phyloP scores from a whole-genome alignment of 2,113 vertebrate species.

The Otus sunia region DNA sequence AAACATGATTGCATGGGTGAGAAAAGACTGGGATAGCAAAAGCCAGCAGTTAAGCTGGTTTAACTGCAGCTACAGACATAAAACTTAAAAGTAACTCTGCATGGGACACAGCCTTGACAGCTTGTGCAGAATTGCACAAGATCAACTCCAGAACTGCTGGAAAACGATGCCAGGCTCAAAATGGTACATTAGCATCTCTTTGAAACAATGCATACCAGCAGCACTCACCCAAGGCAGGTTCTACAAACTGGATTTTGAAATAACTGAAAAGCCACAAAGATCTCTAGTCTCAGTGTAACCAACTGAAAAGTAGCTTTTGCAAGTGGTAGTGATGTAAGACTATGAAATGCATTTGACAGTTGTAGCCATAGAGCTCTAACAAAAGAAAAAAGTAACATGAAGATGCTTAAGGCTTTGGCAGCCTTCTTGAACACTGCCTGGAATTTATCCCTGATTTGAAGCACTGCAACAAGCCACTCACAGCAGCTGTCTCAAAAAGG shows the following conservation, averaged over 20 bases:
- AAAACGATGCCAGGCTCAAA: background rate
- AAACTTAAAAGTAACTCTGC: background rate
- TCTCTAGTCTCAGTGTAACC: background rate
- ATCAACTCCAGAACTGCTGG: background rate
- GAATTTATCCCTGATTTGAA: background rate
- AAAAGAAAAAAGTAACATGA: background rate
- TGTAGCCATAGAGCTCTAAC: background rate
- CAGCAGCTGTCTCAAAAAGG: background rate
- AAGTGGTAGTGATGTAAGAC: background rate
- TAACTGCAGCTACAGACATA: background rate
- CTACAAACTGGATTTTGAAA: background rate
- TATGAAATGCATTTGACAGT: background rate
- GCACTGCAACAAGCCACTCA: background rate
- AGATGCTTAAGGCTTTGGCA: background rate
- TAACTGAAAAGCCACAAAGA: slow-evolving; percentile 47
- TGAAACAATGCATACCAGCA: background rate
- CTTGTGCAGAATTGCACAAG: background rate
- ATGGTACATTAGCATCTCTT: background rate
- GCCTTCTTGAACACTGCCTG: background rate
- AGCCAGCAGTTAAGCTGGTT: background rate
- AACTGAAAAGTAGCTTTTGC: background rate
- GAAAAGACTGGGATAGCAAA: accelerated
- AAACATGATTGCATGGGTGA: background rate
- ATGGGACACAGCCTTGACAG: background rate
- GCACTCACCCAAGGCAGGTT: background rate